A percentile compares a stretch with the other conserved stretches of the same genome.
phyloP scores from a whole-genome alignment of 1,140 invertebrate genomes.

The Lanistes nyassanus region DNA sequence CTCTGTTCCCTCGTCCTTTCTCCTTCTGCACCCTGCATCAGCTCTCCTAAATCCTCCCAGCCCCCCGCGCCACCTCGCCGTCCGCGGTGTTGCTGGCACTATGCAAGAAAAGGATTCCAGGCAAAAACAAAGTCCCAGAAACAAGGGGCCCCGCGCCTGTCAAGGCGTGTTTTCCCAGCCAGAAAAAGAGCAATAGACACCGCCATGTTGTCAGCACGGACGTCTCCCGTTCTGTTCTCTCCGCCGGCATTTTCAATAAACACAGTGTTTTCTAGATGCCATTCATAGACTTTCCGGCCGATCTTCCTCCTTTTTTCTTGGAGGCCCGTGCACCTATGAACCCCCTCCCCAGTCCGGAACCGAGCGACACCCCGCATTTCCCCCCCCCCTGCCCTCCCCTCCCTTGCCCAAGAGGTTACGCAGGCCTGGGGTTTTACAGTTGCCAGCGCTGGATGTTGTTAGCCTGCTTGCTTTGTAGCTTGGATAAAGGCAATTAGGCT shows the following conservation, averaged over 20 bases:
- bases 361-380: background rate
- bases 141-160: background rate
- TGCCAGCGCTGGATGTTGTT: no score
- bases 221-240: background rate
- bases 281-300: background rate
- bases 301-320: background rate
- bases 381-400: background rate
- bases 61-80: background rate
- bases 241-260: background rate
- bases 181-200: constrained; percentile 12
- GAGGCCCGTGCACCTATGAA: background rate
- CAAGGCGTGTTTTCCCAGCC: constrained; percentile 1
- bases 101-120: background rate
- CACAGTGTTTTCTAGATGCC: constrained; percentile 1
- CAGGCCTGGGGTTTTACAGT: no score
- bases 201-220: background rate
- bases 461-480: no score
- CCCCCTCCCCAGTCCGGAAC: background rate
- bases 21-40: background rate
- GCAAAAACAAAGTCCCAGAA: background rate
- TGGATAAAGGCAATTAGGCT: no score
- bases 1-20: background rate
- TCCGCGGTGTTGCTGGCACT: background rate
- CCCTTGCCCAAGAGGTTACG: background rate
- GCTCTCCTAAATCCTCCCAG: background rate